phyloP scores from a whole-genome alignment of 2,888 invertebrate species.

The Netelia virgata region DNA sequence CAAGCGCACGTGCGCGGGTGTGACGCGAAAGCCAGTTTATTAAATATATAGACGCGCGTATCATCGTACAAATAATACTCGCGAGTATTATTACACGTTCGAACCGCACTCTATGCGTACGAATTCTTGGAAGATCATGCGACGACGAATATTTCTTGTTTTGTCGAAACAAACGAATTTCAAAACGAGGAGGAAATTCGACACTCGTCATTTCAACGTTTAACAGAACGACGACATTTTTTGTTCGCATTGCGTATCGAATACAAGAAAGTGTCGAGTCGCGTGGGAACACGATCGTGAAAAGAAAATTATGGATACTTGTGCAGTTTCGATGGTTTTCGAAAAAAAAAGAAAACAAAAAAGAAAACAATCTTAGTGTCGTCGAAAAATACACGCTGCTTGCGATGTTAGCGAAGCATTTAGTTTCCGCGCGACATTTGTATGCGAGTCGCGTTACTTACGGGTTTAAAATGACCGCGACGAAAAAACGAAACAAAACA shows the following conservation, averaged over 20 bases:
- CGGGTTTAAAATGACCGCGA: not conserved
- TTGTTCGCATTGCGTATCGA: not conserved
- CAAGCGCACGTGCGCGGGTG: too few species aligned
- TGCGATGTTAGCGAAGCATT: not conserved
- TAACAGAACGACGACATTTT: not conserved
- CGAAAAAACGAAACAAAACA: conserved; percentile 29
- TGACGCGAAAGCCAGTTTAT: too few species aligned
- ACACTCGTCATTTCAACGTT: not conserved
- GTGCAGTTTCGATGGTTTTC: not conserved
- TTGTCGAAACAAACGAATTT: not conserved
- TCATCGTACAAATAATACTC: too few species aligned
- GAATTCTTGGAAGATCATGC: not conserved
- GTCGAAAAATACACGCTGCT: not conserved
- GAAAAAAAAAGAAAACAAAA: not conserved
- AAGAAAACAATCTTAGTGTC: not conserved
- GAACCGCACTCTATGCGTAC: not conserved
- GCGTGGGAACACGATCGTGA: not conserved
- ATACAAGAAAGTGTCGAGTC: not conserved
- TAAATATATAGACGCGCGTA: too few species aligned
- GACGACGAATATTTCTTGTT: not conserved
- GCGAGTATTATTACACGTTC: not conserved
- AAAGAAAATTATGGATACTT: not conserved
- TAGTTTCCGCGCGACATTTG: not conserved
- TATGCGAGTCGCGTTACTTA: not conserved
- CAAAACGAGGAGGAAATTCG: not conserved